Evolutionary conservation across 2,888 invertebrate species (phyloP).

Genomic region (Taenaris catops): DNA sequence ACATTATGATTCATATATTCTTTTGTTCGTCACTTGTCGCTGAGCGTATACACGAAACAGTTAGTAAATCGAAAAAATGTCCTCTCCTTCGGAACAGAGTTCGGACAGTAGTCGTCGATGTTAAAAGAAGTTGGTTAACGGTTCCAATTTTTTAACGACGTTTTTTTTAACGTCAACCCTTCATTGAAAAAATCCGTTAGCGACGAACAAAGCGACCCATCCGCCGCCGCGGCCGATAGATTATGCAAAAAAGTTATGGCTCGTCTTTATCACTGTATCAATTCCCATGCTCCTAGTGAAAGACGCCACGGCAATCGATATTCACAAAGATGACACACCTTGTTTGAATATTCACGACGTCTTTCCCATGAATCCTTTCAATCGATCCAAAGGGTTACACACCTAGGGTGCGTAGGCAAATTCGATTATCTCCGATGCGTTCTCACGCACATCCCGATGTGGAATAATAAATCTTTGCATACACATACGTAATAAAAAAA

Average conservation of each 20-base stretch:
- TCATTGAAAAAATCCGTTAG: conserved; percentile 57
- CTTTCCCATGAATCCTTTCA: conserved; percentile 66
- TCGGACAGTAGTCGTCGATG: conserved; percentile 49
- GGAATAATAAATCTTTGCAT: conserved; percentile 77
- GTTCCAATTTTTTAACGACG: conserved; percentile 59
- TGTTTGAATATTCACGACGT: conserved; percentile 78
- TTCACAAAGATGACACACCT: conserved; percentile 78
- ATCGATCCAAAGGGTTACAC: conserved; percentile 62
- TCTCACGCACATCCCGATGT: conserved; percentile 74
- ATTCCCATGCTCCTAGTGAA: conserved; percentile 71
- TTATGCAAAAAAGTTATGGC: conserved; percentile 70
- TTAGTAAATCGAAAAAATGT: conserved; percentile 28
- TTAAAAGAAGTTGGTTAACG: conserved; percentile 64
- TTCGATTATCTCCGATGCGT: conserved; percentile 73
- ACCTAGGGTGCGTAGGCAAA: conserved; percentile 75
- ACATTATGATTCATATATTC: conserved; percentile 31
- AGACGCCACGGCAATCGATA: conserved; percentile 74
- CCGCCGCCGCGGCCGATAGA: conserved; percentile 49
- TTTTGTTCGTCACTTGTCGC: conserved; percentile 29
- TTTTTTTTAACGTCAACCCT: conserved; percentile 58
- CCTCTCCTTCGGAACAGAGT: conserved; percentile 27
- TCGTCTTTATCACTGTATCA: conserved; percentile 74
- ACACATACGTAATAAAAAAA: conserved; percentile 65
- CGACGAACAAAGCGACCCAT: conserved; percentile 43
- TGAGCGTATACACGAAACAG: conserved; percentile 43